Base-by-base conservation (phyloP, 1,140 invertebrate species). In the Globodera ellingtonae region DNA sequence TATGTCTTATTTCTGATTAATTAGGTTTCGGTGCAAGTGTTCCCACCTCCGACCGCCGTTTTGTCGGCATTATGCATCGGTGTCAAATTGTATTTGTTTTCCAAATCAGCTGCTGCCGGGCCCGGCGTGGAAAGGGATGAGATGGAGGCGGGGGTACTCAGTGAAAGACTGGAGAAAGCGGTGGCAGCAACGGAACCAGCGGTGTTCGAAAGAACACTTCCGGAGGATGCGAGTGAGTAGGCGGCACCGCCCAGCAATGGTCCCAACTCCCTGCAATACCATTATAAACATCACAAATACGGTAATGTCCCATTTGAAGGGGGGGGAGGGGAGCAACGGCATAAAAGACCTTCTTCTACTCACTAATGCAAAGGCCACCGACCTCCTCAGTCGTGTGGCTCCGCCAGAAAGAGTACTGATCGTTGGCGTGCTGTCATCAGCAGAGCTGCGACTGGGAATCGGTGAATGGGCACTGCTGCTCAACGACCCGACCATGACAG, bases 101-200 rank as follows among this genome's bases (percentile, higher is more conserved):
- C 50, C 18, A 59, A 75, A 8, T 46, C 56, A 56, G 35, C 52
- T 56, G 46, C 62, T 47, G 18, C 6, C 48, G 48, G 56, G 4
- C 50, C 69, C 24, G 50, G 21, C 62, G 65, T 6, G 18, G 56
- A 62, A 62, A 62, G 56, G 62, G 35, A 65, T 21, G 35, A 47
- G 35, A 4, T 70, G 67, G 35, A 47, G 6, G 24, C 35, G 46
- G 67, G 24, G 67, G 21, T 70, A 18, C 65, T 77, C 47, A 77
- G 24, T 13, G 75, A 77, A 62, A 77, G 75, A 48, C 75, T 77
- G 69, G 75, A 77, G 50, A 77, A 77, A 52, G 75, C 75, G 69
- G 75, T 69, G 48, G 69, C 69, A 15, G 75, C 48, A 67, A 69
- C 48, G 75, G 46, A 10, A 56, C 46, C 47, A 56, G 65, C 10